A percentile compares a stretch with the other conserved stretches of the same genome.
These are phyloP conservation scores for Rhagoletis zephyria DNA, from an alignment of 1,140 invertebrate genomes.

Conservation along the genomic window DNA sequence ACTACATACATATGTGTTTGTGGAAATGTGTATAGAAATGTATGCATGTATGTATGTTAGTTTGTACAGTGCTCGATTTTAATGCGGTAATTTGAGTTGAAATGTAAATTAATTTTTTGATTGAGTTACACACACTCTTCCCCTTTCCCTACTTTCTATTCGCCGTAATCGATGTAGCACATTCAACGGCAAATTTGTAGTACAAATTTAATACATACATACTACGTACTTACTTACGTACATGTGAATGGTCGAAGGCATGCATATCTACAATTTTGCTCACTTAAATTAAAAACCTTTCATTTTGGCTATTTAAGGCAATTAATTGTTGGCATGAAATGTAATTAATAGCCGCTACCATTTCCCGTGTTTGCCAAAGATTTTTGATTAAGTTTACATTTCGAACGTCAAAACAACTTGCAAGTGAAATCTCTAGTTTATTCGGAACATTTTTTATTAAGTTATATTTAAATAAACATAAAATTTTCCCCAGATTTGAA, in stretches of 20 bases:
- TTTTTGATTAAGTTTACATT: constrained; percentile 18
- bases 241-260: too few relatives aligned
- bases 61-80: neutral
- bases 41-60: neutral
- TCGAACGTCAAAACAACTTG: neutral
- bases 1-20: neutral
- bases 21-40: neutral
- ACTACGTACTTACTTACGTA: neutral
- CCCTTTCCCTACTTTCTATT: neutral
- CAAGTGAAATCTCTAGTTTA: too few relatives aligned
- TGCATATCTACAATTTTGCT: neutral
- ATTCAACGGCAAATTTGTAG: neutral
- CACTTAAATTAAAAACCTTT: constrained; percentile 10
- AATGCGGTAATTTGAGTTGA: constrained; percentile 51
- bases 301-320: neutral
- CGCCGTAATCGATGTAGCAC: neutral
- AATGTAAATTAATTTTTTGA: constrained; percentile 54
- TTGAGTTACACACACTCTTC: constrained; percentile 28
- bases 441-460: too few relatives aligned
- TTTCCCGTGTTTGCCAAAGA: neutral
- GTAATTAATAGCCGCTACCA: constrained; percentile 22
- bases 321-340: constrained; percentile 13
- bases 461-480: too few relatives aligned
- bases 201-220: too few relatives aligned
- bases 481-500: too few relatives aligned